A percentile compares a stretch with the other conserved stretches of the same genome.
These are phyloP conservation scores for Nephrotoma appendiculata DNA, from an alignment of 2,888 invertebrate genomes.

Conservation along the genomic window DNA sequence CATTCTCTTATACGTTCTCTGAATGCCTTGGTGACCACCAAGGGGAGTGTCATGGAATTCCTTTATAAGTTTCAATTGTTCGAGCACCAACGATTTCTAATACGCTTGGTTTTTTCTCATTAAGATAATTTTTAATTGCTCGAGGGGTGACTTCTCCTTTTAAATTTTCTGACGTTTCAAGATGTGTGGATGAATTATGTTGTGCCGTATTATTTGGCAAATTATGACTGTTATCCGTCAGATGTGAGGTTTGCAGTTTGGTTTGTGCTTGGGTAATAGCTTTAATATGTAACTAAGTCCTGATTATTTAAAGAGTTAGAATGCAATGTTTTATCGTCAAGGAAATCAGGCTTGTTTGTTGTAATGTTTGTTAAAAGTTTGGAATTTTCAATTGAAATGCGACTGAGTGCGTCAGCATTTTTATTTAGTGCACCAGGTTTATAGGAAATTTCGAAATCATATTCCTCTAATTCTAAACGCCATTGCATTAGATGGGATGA, in stretches of 20 bases:
- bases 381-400: not conserved
- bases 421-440: not conserved
- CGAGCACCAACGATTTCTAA: not conserved
- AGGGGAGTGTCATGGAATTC: no score
- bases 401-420: not conserved
- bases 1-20: not conserved
- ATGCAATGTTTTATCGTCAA: not conserved
- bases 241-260: not conserved
- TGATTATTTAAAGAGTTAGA: not conserved
- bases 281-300: not conserved
- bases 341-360: not conserved
- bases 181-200: no score
- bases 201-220: not conserved
- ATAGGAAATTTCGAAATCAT: no score
- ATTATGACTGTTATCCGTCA: not conserved
- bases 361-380: not conserved
- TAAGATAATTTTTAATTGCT: no score
- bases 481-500: no score
- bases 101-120: no score
- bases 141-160: no score
- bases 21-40: not conserved
- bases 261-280: not conserved
- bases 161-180: no score
- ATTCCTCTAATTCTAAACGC: no score
- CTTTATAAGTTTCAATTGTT: not conserved